Evolutionary conservation across 1,140 invertebrate species (phyloP), one percentile per base, ranked within the genome.

Genomic region (Bombus polaris): DNA sequence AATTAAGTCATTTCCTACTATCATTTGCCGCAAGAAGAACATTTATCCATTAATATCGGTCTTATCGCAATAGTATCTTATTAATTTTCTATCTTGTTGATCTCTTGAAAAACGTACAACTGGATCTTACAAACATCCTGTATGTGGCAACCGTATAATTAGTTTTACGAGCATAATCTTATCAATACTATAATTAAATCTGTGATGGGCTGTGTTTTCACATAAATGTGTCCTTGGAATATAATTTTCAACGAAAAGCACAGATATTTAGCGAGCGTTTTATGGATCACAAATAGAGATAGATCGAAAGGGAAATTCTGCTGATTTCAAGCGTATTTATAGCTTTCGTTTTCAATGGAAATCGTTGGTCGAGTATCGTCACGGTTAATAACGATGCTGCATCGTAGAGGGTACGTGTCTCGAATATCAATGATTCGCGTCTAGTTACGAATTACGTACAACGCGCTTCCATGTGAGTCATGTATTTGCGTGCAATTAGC

Each of bases 291-390:
- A n/a, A n/a, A 62, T n/a, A 10, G 28, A n/a, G 59, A 62, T n/a
- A 6, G 47, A 44, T 35, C 28, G 65, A 47, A 44, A 70, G 10
- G 32, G 28, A 81, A 72, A 81, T 70, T 37, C 44, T 47, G 15
- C 32, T 5, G 10, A 80, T 71, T 22, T 3, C 35, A 32, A 12
- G n/a, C 32, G 32, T 80, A 70, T 47, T 70, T 62, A 37, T 70
- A 70, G 65, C 65, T 80, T 80, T 80, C 44, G 44, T 80, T 80
- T 80, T 80, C 78, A 70, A 39, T 53, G 65, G 35, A 47, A 53
- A 80, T 47, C 44, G 35, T 53, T 15, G 47, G 28, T 1, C 13
- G 37, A 3, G 47, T 42, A 72, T 71, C 32, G 66, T 71, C 78
- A 37, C 44, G 35, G 53, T 72, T 81, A 81, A 81, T 72, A 57